Base-by-base conservation (phyloP, 2,113 vertebrate species). In the Oreochromis spilurus region DNA sequence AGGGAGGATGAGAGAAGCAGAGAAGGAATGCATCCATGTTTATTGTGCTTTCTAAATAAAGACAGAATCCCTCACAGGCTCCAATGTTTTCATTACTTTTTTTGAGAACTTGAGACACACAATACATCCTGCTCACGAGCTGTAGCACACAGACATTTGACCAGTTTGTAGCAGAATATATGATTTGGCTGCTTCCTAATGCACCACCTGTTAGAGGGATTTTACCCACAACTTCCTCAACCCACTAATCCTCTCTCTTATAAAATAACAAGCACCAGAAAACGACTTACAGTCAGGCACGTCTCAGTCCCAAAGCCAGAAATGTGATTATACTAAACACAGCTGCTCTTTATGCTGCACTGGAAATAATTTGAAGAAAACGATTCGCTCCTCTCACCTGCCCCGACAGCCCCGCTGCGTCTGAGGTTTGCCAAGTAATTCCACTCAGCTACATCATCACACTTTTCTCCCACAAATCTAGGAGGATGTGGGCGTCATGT, bases 401-500 rank as follows among this genome's bases (percentile, higher is more conserved):
- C 10, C 3, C 55, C 4, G 19, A 53, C 3, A 60, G 14, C 60
- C 80, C 38, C 17, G 4, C 5, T 48, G 31, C 29, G 11, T 60
- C 75, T 36, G 53, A 67, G 24, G 38, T 83, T 79, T 86, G 83
- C 84, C 48, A 83, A 86, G 53, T 45, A 84, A 88, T 90, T 92
- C 91, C 83, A 90, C 92, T 91, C 93, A 79, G 87, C 92, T 93
- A 92, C 89, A 91, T 83, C 92, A 62, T 89, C 87, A 86, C 87
- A 87, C 85, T 85, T 87, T 89, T 87, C 92, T 91, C 88, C 85
- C 85, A 93, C 91, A 89, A 72, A 81, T 87, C 90, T 72, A 24
- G 84, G 84, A 94, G 92, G 94, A 94, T 80, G 95, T 94, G 94
- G 94, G 94, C 83, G 86, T 94, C 92, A 86, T 91, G 91, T 84